These are phyloP conservation scores for Diachrysia chrysitis DNA, from an alignment of 2,888 invertebrate genomes.

Conservation along the genomic window DNA sequence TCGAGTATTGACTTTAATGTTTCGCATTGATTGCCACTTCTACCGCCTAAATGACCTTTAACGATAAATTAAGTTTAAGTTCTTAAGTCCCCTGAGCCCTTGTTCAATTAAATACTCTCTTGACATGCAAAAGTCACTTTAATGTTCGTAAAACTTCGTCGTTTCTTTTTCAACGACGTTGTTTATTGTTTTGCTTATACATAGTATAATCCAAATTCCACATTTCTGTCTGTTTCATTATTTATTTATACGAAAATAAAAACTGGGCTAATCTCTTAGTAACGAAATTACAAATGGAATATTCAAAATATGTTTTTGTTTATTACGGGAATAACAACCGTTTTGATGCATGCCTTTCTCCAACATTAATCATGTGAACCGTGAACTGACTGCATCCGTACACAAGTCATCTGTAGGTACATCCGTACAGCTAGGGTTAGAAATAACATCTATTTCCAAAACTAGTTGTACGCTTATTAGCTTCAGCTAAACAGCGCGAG, in stretches of 20 bases:
- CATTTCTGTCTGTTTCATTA: constrained; percentile 21
- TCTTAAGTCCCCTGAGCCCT: constrained; percentile 29
- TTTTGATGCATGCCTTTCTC: constrained; percentile 20
- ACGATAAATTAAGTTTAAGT: constrained; percentile 23
- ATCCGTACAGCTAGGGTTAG: background rate
- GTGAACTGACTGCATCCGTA: constrained; percentile 10
- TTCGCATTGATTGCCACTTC: constrained; percentile 9
- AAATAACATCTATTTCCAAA: constrained; percentile 16
- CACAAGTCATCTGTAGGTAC: background rate
- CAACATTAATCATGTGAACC: constrained; percentile 15
- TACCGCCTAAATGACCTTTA: constrained; percentile 29
- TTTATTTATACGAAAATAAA: constrained; percentile 38
- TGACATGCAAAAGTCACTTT: constrained; percentile 55
- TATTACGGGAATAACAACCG: constrained; percentile 12
- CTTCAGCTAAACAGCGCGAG: constrained; percentile 10
- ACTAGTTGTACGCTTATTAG: constrained; percentile 16
- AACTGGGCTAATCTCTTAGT: constrained; percentile 30
- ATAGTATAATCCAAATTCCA: constrained; percentile 23
- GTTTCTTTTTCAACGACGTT: constrained; percentile 30
- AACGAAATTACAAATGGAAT: constrained; percentile 17
- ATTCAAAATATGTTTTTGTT: constrained; percentile 9
- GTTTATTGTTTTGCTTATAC: constrained; percentile 35
- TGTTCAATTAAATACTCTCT: constrained; percentile 38
- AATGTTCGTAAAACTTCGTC: constrained; percentile 26
- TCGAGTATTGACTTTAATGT: background rate